These are phyloP conservation scores for Malaclemys terrapin DNA, from an alignment of 2,113 vertebrate species.

Conservation along the genomic window DNA sequence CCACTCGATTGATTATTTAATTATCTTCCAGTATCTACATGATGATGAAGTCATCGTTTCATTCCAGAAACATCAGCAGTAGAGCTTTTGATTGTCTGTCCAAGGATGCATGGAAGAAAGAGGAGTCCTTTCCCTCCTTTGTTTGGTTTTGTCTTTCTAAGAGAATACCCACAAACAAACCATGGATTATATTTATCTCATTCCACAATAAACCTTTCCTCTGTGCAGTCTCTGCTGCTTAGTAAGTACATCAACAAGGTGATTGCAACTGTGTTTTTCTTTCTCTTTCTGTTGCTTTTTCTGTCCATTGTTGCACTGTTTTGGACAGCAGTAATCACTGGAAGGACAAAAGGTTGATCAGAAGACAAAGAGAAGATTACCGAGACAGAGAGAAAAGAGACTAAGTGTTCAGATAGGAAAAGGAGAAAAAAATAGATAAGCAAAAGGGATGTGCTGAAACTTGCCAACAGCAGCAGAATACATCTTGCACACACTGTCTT, in stretches of 20 bases:
- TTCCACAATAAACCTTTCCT: slow-evolving; percentile 34
- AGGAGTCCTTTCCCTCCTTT: slow-evolving; percentile 35
- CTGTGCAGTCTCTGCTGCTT: slow-evolving; percentile 7
- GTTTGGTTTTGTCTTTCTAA: slow-evolving; percentile 41
- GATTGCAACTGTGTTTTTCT: slow-evolving; percentile 58
- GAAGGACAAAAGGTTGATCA: slow-evolving; percentile 42
- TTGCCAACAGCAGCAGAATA: slow-evolving; percentile 12
- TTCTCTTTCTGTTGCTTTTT: slow-evolving; percentile 24
- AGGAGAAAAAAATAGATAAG: neutral
- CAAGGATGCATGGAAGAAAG: slow-evolving; percentile 51
- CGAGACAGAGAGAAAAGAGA: slow-evolving; percentile 5
- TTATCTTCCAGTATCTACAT: slow-evolving; percentile 34
- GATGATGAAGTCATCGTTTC: slow-evolving; percentile 34
- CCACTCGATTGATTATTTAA: neutral
- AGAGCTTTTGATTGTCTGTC: neutral
- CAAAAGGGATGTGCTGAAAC: neutral
- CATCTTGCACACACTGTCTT: neutral
- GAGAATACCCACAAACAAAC: slow-evolving; percentile 4
- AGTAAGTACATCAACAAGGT: slow-evolving; percentile 29
- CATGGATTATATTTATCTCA: slow-evolving; percentile 48
- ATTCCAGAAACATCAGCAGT: slow-evolving; percentile 49
- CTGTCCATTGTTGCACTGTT: slow-evolving; percentile 32
- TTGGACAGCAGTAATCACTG: slow-evolving; percentile 30
- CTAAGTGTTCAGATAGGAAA: neutral
- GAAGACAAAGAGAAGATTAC: slow-evolving; percentile 35